A percentile compares a stretch with the other conserved stretches of the same genome.
These are phyloP conservation scores for Palythoa grandiflora DNA, from an alignment of 92 coral and sea anemone genomes.

Conservation along the genomic window DNA sequence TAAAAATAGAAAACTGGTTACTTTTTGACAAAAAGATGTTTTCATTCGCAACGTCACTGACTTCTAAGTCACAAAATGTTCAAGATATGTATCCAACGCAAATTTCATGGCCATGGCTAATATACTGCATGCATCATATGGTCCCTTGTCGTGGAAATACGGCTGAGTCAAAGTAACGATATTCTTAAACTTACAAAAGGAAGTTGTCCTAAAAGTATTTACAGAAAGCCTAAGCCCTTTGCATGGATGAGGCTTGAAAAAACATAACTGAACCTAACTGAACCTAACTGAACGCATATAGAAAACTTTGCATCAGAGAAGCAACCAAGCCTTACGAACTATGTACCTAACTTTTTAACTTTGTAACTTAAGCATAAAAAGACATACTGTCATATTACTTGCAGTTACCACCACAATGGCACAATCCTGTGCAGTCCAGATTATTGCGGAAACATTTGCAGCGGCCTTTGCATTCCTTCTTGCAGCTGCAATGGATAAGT, in stretches of 20 bases:
- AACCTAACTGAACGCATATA: slow-evolving; percentile 24
- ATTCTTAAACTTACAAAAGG: slow-evolving; percentile 30
- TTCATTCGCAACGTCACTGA: slow-evolving; percentile 2
- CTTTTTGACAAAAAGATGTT: not conserved
- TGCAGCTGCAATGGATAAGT: slow-evolving; percentile 38
- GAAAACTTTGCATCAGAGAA: slow-evolving; percentile 29
- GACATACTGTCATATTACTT: slow-evolving; percentile 10
- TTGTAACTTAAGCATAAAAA: slow-evolving; percentile 33
- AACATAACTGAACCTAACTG: too few species aligned
- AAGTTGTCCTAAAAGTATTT: slow-evolving; percentile 24
- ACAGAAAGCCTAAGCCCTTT: slow-evolving; percentile 12
- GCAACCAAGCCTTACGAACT: slow-evolving; percentile 31
- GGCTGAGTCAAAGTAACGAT: slow-evolving; percentile 30
- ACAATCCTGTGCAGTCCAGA: slow-evolving; percentile 38
- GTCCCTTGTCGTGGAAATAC: slow-evolving; percentile 34
- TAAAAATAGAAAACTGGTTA: not conserved
- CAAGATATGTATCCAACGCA: slow-evolving; percentile 26
- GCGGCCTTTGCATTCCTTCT: slow-evolving; percentile 60
- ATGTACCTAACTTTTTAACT: slow-evolving; percentile 26
- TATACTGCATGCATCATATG: slow-evolving; percentile 31
- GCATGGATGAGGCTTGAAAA: slow-evolving; percentile 28
- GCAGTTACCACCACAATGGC: slow-evolving; percentile 63
- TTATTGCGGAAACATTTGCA: slow-evolving; percentile 36
- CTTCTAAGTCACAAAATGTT: slow-evolving; percentile 19
- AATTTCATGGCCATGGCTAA: slow-evolving; percentile 33